Evolutionary conservation across 2,797 vertebrate genomes (phyloP).

Genomic region (Gadopsis bispinosus): DNA sequence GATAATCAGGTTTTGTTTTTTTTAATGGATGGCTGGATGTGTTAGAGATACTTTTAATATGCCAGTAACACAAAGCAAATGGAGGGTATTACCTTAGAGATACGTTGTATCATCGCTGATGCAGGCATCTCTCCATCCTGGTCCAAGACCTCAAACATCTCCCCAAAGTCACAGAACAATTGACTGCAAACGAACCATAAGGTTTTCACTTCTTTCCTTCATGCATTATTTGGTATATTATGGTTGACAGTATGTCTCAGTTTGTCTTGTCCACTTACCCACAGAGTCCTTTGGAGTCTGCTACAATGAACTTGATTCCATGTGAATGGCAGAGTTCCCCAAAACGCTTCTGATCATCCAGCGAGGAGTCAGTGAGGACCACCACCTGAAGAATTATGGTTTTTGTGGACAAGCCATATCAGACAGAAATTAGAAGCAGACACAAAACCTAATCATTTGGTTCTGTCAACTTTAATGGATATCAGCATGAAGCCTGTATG

Average conservation of each 20-base stretch:
- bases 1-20: background rate
- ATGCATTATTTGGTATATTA: too few relatives aligned
- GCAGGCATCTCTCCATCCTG: slow-evolving; percentile 79
- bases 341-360: slow-evolving; percentile 89
- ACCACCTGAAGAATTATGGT: slow-evolving; percentile 84
- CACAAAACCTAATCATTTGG: background rate
- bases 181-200: slow-evolving; percentile 82
- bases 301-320: slow-evolving; percentile 86
- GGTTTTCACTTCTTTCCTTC: background rate
- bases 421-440: background rate
- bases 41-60: background rate
- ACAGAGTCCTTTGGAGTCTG: slow-evolving; percentile 89
- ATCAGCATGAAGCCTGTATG: background rate
- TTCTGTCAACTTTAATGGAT: background rate
- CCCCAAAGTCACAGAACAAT: slow-evolving; percentile 94
- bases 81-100: slow-evolving; percentile 86
- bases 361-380: slow-evolving; percentile 88
- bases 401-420: background rate
- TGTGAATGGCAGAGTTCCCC: slow-evolving; percentile 86
- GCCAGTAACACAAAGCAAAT: slow-evolving; percentile 5
- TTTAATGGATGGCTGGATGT: background rate
- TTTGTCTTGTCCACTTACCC: slow-evolving; percentile 81
- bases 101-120: slow-evolving; percentile 77
- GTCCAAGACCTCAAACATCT: slow-evolving; percentile 85
- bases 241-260: background rate